phyloP scores from a whole-genome alignment of 2,113 vertebrate genomes.

The Zosterops hypoxanthus region DNA sequence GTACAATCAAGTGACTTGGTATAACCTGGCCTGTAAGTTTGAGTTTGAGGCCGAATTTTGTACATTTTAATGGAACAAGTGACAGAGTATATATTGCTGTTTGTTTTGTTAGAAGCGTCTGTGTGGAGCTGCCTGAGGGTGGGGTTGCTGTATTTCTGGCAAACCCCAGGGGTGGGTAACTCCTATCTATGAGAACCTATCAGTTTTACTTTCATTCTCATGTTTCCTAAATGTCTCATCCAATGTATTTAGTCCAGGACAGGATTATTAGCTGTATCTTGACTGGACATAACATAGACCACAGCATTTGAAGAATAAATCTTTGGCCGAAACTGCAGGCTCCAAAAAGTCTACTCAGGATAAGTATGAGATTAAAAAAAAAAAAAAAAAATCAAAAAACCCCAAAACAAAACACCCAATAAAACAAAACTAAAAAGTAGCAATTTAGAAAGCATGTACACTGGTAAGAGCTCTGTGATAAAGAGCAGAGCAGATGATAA shows the following conservation, averaged over 20 bases:
- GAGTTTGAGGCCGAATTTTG: neutral
- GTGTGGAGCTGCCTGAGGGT: neutral
- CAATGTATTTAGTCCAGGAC: neutral
- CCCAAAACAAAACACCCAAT: neutral
- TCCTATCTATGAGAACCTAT: neutral
- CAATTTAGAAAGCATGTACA: neutral
- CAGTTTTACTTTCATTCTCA: neutral
- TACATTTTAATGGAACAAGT: neutral
- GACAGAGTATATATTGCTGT: neutral
- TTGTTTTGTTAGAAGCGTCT: neutral
- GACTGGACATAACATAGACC: neutral
- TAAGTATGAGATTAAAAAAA: neutral
- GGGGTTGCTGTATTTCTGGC: neutral
- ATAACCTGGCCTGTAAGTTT: neutral
- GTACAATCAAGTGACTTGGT: neutral
- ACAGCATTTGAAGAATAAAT: neutral
- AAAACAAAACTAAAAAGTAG: neutral
- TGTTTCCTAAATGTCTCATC: neutral
- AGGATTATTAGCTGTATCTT: neutral
- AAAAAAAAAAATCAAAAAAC: neutral
- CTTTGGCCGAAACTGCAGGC: neutral
- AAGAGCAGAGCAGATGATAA: neutral
- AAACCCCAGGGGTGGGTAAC: neutral
- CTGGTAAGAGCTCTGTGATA: neutral
- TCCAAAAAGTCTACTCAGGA: neutral